phyloP scores from a whole-genome alignment of 2,113 vertebrate genomes.

The Aegotheles bennettii region DNA sequence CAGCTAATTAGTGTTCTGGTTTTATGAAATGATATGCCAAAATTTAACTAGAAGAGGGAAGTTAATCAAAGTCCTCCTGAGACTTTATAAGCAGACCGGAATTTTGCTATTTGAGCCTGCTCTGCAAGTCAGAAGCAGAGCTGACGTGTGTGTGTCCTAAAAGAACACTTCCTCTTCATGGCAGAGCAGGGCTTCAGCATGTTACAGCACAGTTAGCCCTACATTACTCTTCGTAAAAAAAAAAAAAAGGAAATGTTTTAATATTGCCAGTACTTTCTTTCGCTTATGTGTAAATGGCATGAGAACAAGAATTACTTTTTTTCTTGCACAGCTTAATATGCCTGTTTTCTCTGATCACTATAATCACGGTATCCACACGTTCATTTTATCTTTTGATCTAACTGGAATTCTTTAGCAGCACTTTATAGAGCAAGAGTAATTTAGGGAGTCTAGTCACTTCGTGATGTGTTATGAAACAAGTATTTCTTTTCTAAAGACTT shows the following conservation, averaged over 20 bases:
- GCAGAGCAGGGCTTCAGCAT: not conserved
- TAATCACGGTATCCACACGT: not conserved
- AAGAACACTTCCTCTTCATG: not conserved
- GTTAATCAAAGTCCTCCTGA: not conserved
- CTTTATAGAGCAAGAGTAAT: not conserved
- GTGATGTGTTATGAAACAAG: not conserved
- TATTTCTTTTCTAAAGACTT: not conserved
- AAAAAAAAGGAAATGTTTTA: not conserved
- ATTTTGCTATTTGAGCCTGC: not conserved
- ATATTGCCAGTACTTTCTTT: not conserved
- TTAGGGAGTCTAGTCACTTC: not conserved
- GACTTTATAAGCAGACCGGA: not conserved
- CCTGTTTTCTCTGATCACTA: not conserved
- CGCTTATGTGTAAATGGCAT: not conserved
- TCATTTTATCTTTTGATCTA: constrained; percentile 5
- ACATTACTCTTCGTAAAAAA: not conserved
- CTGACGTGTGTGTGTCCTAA: not conserved
- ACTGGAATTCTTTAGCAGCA: not conserved
- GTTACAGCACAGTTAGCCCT: not conserved
- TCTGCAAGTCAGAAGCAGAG: not conserved
- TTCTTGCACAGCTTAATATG: not conserved
- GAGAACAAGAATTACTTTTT: not conserved
- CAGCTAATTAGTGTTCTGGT: not conserved
- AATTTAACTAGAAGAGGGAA: not conserved
- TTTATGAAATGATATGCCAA: not conserved